These are phyloP conservation scores for Lasiurus cinereus DNA, from an alignment of 2,113 vertebrate species.

Conservation along the genomic window DNA sequence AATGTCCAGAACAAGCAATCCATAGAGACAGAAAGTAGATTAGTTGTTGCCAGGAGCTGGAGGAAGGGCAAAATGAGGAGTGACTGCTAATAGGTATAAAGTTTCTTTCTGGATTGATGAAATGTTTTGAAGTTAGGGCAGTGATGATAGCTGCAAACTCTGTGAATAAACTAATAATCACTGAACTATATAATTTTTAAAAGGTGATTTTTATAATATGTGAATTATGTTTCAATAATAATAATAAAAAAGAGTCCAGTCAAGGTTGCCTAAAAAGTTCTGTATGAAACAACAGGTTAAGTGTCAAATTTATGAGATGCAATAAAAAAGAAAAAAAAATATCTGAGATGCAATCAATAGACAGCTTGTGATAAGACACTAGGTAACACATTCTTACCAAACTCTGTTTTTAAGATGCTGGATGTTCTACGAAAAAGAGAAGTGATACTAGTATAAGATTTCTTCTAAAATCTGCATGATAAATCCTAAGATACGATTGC, in stretches of 20 bases:
- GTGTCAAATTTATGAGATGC: background rate
- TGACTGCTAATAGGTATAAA: background rate
- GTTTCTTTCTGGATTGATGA: background rate
- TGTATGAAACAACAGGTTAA: background rate
- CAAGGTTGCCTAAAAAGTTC: background rate
- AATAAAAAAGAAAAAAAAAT: background rate
- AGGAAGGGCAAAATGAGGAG: background rate
- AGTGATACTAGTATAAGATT: background rate
- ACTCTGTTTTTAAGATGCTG: background rate
- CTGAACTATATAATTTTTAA: background rate
- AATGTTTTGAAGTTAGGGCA: background rate
- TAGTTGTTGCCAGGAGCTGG: background rate
- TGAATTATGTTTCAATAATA: background rate
- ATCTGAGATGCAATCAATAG: background rate
- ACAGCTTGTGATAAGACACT: background rate
- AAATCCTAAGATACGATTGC: background rate
- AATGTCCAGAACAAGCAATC: background rate
- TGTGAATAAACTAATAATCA: constrained; percentile 3
- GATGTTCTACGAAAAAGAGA: background rate
- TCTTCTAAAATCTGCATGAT: background rate
- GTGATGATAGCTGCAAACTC: background rate
- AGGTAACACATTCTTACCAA: background rate
- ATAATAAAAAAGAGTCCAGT: background rate
- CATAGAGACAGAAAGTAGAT: background rate
- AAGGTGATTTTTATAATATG: background rate